phyloP scores from a whole-genome alignment of 1,140 invertebrate species.

The Hyphantria cunea region DNA sequence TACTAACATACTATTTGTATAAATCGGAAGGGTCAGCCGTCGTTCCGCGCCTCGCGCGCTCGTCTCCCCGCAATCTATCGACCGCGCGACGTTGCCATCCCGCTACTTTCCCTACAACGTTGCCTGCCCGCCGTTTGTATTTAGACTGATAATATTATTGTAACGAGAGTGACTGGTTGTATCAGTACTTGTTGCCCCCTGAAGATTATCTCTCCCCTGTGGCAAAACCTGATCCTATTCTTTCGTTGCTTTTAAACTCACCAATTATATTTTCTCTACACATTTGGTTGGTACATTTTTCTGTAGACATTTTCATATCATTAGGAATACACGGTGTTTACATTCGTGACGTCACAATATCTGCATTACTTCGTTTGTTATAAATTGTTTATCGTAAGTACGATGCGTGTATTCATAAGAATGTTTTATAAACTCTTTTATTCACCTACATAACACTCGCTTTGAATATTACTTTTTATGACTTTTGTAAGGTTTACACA shows the following conservation, averaged over 20 bases:
- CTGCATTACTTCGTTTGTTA: conserved; percentile 16
- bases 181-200: conserved; percentile 32
- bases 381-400: conserved; percentile 22
- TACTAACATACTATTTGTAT: conserved; percentile 27
- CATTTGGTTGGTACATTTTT: too few relatives aligned
- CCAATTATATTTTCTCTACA: neutral
- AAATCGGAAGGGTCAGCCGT: conserved; percentile 44
- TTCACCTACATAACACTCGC: too few relatives aligned
- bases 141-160: conserved; percentile 32
- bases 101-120: conserved; percentile 40
- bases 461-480: too few relatives aligned
- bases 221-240: neutral
- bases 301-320: neutral
- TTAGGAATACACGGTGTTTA: neutral
- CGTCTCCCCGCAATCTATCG: conserved; percentile 34
- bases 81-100: conserved; percentile 51
- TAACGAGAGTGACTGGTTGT: conserved; percentile 28
- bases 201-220: neutral
- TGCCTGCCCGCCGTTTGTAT: conserved; percentile 42
- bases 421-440: conserved; percentile 20
- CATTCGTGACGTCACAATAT: neutral
- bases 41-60: conserved; percentile 22
- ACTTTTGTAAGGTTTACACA: too few relatives aligned
- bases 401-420: conserved; percentile 17
- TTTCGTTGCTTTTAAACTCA: neutral